Evolutionary conservation across 1,140 invertebrate genomes (phyloP).

Genomic region (Belonocnema kinseyi): DNA sequence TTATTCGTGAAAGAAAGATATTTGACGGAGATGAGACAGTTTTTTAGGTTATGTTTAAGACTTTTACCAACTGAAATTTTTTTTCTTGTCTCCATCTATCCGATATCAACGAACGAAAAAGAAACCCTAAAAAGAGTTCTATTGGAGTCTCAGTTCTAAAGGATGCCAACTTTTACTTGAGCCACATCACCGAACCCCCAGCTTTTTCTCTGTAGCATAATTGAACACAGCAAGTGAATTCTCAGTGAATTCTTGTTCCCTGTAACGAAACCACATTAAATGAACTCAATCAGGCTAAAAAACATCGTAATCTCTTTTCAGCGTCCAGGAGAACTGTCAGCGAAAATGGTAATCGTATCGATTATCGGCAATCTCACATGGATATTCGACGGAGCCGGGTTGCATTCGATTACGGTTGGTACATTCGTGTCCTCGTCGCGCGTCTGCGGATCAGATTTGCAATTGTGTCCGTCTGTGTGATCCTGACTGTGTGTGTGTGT

Average conservation of each 20-base stretch:
- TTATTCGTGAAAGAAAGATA: too few relatives aligned
- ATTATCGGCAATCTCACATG: conserved; percentile 29
- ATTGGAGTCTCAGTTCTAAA: too few relatives aligned
- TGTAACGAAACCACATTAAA: conserved; percentile 16
- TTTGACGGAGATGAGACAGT: too few relatives aligned
- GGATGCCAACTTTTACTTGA: too few relatives aligned
- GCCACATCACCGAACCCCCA: too few relatives aligned
- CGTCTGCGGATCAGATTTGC: background rate
- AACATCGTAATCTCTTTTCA: conserved; percentile 31
- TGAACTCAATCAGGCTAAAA: conserved; percentile 6
- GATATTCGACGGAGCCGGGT: conserved; percentile 29
- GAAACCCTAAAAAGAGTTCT: too few relatives aligned
- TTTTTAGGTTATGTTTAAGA: too few relatives aligned
- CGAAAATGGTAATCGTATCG: conserved; percentile 31
- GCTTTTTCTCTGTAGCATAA: background rate
- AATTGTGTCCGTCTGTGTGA: background rate
- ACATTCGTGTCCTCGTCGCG: conserved; percentile 21
- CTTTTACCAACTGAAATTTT: too few relatives aligned
- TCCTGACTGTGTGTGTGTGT: background rate
- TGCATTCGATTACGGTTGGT: conserved; percentile 29
- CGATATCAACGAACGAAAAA: too few relatives aligned
- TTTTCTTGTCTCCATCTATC: too few relatives aligned
- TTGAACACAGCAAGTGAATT: conserved; percentile 8
- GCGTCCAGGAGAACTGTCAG: conserved; percentile 23
- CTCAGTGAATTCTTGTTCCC: conserved; percentile 5